Evolutionary conservation across 1,140 invertebrate genomes (phyloP), one percentile per base, ranked within the genome.

Genomic region (Hyles vespertilio): DNA sequence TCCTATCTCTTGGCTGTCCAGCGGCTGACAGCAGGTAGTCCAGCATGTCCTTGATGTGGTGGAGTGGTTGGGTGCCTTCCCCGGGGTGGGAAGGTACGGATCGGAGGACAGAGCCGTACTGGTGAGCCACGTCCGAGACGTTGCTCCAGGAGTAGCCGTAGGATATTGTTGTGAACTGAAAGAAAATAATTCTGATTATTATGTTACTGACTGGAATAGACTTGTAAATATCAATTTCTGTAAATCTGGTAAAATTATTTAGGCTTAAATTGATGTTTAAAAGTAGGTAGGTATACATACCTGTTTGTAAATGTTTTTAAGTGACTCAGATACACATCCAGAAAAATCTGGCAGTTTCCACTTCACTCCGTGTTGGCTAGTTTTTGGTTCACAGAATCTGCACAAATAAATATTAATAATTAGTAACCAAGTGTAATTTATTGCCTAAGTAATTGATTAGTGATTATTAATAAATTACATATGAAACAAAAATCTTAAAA

Each of bases 331-430:
- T 1, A 94, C 87, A 67, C 95, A 96, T 8, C 89, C 85, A 2
- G 94, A 94, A 72, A 95, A 95, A 75, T 96, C 94, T 3, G 95
- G 93, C 32, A 91, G 80, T 48, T 92, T 90, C 95, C 95, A 96
- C 59, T 92, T 91, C 1, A 94, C 91, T 36, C 91, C 92, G 8
- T 79, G 82, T 36, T 86, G 84, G 22, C 75, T 78, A 12, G 81
- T 85, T 66, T 84, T 89, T 50, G 87, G 84, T 69, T 90, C 87
- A 58, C 89, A 90, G 53, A 89, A 87, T 48, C 89, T 90, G 67
- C 63, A 81, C 10, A 36, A 34, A 45, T 33, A 9, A 22, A 22
- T 22, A 2, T 22, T 22, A 22, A 2, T 22, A 1, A 22, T 22
- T 22, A 1, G 2, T 2, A 22, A 22, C n/a, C n/a, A 22, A 22